Percentiles rank a stretch among this genome's conserved stretches.
phyloP scores from a whole-genome alignment of 2,797 vertebrate species.

The Dryobates pubescens region DNA sequence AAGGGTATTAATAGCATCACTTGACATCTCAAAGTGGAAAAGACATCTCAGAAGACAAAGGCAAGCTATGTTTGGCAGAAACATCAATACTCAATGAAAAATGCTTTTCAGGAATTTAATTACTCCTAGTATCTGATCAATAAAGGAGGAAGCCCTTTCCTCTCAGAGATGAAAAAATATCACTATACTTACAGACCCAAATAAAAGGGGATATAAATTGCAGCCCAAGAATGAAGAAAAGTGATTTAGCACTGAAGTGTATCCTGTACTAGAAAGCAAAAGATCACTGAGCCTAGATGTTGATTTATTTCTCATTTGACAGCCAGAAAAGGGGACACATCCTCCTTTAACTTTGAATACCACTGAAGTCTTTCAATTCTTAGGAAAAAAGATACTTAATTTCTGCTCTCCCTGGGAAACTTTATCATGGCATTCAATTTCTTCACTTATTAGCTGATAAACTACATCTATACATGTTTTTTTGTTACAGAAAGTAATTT shows the following conservation, averaged over 20 bases:
- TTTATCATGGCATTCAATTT: neutral
- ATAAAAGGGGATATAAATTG: neutral
- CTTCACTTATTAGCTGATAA: neutral
- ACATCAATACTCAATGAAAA: neutral
- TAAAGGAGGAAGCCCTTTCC: neutral
- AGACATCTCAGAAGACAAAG: constrained; percentile 10
- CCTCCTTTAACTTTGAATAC: neutral
- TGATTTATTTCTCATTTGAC: neutral
- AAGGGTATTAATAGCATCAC: constrained; percentile 20
- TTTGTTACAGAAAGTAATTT: neutral
- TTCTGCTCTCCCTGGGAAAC: neutral
- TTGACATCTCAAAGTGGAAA: neutral
- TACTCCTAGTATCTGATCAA: neutral
- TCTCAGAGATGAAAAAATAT: neutral
- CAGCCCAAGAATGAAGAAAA: neutral
- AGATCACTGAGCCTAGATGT: neutral
- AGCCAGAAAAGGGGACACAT: neutral
- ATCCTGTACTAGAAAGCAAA: neutral
- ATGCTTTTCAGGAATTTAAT: neutral
- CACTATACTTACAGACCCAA: neutral
- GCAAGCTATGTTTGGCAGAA: neutral
- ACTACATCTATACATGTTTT: neutral
- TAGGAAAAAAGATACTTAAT: neutral
- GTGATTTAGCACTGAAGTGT: neutral
- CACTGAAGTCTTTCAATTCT: neutral